phyloP scores from a whole-genome alignment of 2,888 invertebrate species.

The Apoda limacodes region DNA sequence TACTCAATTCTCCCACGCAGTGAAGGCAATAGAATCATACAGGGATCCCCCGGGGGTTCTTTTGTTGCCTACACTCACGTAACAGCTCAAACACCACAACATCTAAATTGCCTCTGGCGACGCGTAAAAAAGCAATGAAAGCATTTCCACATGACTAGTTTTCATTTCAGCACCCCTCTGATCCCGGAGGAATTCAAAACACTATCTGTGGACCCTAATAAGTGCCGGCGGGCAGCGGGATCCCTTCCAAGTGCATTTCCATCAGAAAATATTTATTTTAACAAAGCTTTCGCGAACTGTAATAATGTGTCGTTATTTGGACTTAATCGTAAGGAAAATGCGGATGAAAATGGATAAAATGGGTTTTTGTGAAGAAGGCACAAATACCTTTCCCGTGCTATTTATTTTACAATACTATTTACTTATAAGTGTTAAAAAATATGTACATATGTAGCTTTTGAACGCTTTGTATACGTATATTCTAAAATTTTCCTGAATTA shows the following conservation, averaged over 20 bases:
- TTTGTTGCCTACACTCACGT: no score
- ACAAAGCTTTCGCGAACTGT: slow-evolving; percentile 26
- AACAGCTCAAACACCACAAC: slow-evolving; percentile 56
- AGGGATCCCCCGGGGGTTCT: slow-evolving; percentile 29
- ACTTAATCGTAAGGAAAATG: slow-evolving; percentile 20
- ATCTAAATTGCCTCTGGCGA: slow-evolving; percentile 61
- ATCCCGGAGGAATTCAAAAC: slow-evolving; percentile 61
- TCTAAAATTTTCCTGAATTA: no score
- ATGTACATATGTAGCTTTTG: background rate
- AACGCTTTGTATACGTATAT: no score
- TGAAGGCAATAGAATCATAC: slow-evolving; percentile 41
- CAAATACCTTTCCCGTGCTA: no score
- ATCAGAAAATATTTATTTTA: slow-evolving; percentile 30
- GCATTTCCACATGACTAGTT: slow-evolving; percentile 65
- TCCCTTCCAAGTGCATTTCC: slow-evolving; percentile 34
- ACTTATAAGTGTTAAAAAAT: background rate
- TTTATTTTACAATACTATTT: background rate
- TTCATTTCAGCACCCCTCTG: slow-evolving; percentile 55
- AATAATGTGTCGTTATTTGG: slow-evolving; percentile 27
- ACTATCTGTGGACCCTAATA: slow-evolving; percentile 58
- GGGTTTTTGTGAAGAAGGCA: background rate
- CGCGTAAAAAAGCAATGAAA: slow-evolving; percentile 66
- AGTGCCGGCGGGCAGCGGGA: slow-evolving; percentile 38
- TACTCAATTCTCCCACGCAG: slow-evolving; percentile 33
- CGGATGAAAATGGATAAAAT: slow-evolving; percentile 10